A percentile compares a stretch with the other conserved stretches of the same genome.
These are phyloP conservation scores for Dendrocincla tyrannina DNA, from an alignment of 2,797 vertebrate genomes.

Conservation along the genomic window DNA sequence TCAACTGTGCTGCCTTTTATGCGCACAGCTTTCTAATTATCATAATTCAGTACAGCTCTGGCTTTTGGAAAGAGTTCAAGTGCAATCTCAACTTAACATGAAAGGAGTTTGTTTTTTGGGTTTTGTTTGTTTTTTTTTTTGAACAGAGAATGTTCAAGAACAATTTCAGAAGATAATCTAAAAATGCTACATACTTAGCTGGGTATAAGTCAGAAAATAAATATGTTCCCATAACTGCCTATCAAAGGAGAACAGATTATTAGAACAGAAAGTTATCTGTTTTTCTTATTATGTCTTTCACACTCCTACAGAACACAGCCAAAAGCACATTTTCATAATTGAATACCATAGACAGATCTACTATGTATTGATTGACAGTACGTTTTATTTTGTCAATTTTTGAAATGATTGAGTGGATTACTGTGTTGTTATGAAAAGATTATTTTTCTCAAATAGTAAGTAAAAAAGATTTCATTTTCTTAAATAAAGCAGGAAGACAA, in stretches of 20 bases:
- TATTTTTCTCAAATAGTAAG: not conserved
- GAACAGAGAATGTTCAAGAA: slow-evolving; percentile 74
- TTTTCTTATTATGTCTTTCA: slow-evolving; percentile 22
- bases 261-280: slow-evolving; percentile 27
- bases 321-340: not conserved
- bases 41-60: slow-evolving; percentile 79
- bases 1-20: slow-evolving; percentile 75
- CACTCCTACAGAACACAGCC: not conserved
- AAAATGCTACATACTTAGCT: slow-evolving; percentile 65
- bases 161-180: slow-evolving; percentile 73
- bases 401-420: not conserved
- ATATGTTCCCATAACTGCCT: slow-evolving; percentile 23
- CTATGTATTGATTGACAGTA: not conserved
- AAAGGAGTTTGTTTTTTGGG: slow-evolving; percentile 47
- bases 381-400: slow-evolving; percentile 2
- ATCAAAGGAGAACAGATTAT: slow-evolving; percentile 46
- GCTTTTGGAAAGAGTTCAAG: slow-evolving; percentile 79
- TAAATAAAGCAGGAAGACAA: not conserved
- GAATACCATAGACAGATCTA: not conserved
- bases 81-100: slow-evolving; percentile 79
- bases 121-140: not conserved
- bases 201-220: slow-evolving; percentile 45
- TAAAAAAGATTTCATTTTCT: not conserved
- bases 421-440: not conserved
- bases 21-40: slow-evolving; percentile 81